Evolutionary conservation across 2,113 vertebrate genomes (phyloP), one percentile per base, ranked within the genome.

Genomic region (Eubucco bourcierii): DNA sequence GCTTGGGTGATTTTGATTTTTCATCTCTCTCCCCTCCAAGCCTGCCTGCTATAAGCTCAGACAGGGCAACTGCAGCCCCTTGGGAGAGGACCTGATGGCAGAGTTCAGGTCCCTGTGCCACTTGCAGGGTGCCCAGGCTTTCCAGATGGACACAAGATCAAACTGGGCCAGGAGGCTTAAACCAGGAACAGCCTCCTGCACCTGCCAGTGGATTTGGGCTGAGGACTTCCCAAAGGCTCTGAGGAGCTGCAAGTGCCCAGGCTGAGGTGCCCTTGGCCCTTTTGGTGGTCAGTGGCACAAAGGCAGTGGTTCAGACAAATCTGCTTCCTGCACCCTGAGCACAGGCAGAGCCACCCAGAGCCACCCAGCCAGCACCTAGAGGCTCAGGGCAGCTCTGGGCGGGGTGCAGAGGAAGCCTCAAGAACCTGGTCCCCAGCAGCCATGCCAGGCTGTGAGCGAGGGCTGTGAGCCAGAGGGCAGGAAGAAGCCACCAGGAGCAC

Each of bases 391-490:
- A 47, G 20, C 78, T 77, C 55, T 80, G 79, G 72, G 34, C 23
- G 7, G 9, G n/a, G 53, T 12, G 47, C 19, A 61, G 58, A 70
- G 10, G 33, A 34, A 66, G 90, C 68, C 90, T 53, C 56, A 74
- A 85, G 61, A 31, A n/a, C 83, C 85, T 90, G 89, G 79, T 64
- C 89, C 91, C 65, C 91, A 60, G 79, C 79, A 94, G 53, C 50
- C 87, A 88, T 68, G 79, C 39, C 18, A 78, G 90, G 93, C 93
- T n/a, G n/a, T n/a, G n/a, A n/a, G n/a, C n/a, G n/a, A n/a, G n/a
- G n/a, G n/a, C n/a, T n/a, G n/a, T n/a, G n/a, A n/a, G n/a, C n/a
- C 90, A 94, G 56, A 95, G 91, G 93, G 75, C 89, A 94, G 85
- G 61, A 90, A 94, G 93, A 94, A 96, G 89, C 76, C 72, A 39